Conservation (phyloP, 2,113 vertebrate species). For the Dendrocopos noguchii region DNA sequence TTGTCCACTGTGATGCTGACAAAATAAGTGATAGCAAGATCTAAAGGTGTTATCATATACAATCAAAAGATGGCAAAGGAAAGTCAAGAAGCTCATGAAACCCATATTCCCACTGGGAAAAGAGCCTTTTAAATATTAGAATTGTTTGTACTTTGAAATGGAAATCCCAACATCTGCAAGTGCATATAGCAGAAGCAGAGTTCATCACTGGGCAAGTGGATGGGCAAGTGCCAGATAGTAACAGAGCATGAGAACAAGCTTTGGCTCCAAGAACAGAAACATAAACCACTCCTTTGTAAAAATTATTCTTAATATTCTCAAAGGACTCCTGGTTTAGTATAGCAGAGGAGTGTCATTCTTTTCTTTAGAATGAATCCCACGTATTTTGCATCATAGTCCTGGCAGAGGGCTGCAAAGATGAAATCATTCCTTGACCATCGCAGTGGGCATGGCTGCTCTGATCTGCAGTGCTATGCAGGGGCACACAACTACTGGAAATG, state of each 20-base stretch:
- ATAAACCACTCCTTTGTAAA: slow-evolving; percentile 1
- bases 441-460: background rate
- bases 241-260: background rate
- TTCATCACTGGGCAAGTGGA: background rate
- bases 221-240: slow-evolving; percentile 35
- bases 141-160: slow-evolving; percentile 66
- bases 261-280: slow-evolving; percentile 17
- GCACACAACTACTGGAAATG: slow-evolving; percentile 53
- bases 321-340: slow-evolving; percentile 3
- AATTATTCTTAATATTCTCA: slow-evolving; percentile 43
- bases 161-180: slow-evolving; percentile 58
- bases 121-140: slow-evolving; percentile 54
- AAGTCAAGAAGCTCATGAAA: slow-evolving; percentile 54
- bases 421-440: slow-evolving; percentile 62
- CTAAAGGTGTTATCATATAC: slow-evolving; percentile 21
- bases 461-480: slow-evolving; percentile 14
- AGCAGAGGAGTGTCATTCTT: background rate
- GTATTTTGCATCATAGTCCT: slow-evolving; percentile 28
- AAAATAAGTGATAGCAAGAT: background rate
- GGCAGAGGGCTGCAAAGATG: slow-evolving; percentile 47
- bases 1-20: slow-evolving; percentile 42
- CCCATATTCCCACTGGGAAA: slow-evolving; percentile 20
- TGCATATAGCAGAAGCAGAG: background rate
- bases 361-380: slow-evolving; percentile 44
- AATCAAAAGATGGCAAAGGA: slow-evolving; percentile 38